A percentile compares a stretch with the other conserved stretches of the same genome.
phyloP scores from a whole-genome alignment of 2,797 vertebrate species.

The Onychomys arenicola region DNA sequence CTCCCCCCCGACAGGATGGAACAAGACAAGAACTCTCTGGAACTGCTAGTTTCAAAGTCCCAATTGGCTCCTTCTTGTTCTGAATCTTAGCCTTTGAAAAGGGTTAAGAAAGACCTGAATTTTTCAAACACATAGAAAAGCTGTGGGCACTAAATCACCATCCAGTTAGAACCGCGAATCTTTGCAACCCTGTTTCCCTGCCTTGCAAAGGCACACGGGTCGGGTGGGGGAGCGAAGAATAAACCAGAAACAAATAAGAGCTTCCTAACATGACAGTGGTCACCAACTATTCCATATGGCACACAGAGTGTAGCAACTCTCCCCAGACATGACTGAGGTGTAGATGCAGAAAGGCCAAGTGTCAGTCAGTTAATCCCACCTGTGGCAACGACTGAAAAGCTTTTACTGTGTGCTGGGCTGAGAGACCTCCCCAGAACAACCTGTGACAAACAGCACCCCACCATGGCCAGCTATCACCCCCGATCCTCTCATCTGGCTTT shows the following conservation, averaged over 20 bases:
- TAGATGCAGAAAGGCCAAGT: neutral
- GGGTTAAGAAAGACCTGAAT: neutral
- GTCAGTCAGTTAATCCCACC: constrained; percentile 19
- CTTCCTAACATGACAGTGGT: neutral
- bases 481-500: neutral
- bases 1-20: neutral
- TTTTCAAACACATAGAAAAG: constrained; percentile 52
- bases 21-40: constrained; percentile 28
- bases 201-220: neutral
- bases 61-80: neutral
- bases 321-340: neutral
- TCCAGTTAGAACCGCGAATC: constrained; percentile 27
- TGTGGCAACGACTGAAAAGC: neutral
- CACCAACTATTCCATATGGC: neutral
- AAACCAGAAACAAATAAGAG: neutral
- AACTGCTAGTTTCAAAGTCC: constrained; percentile 1
- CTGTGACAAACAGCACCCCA: neutral
- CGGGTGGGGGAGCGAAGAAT: neutral
- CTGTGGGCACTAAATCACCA: neutral
- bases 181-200: neutral
- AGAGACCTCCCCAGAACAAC: neutral
- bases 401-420: neutral
- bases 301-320: neutral
- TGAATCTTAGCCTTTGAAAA: constrained; percentile 36
- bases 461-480: neutral